Base-by-base conservation (phyloP, 2,888 invertebrate species). In the Macaria liturata region DNA sequence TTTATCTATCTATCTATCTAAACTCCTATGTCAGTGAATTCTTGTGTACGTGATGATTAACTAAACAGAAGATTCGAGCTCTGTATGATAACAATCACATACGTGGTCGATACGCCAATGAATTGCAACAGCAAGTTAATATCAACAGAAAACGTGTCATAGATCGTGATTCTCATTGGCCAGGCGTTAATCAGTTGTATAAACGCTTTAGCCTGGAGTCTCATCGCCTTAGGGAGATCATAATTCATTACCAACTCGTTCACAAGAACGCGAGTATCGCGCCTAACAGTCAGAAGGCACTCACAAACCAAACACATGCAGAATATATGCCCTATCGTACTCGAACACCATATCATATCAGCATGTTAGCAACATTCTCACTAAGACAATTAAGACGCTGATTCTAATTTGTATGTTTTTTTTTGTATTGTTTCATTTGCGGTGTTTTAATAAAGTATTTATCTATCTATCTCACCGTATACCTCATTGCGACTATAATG, bases 41-140 rank as follows among this genome's bases (percentile, higher is more conserved):
- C 20, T 20, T 20, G 20, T 20, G 20, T 20, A 20, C 20, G 20
- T 20, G 20, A 20, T 20, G 20, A 20, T 20, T 20, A 20, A 20
- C 20, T 20, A 20, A 20, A 81, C 32, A 76, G 44, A 59, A 84
- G 80, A 67, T 84, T 81, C 42, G 80, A 79, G 42, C 84, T 70
- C 71, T 89, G 88, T 61, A 87, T 78, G 31, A 86, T 78, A 9
- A 88, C 75, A 69, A 89, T 85, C 55, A 88, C 75, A 64, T 86
- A 88, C 0, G 88, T 86, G 0, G 88, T 84, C 9, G 84, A 78
- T 3, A 87, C 80, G 61, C 82, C 85, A 45, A 87, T 76, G 54
- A 86, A 88, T 53, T 86, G 86, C 8, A 88, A 66, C 69, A 86
- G 77, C 7, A 89, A 62, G 3, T 80, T 82, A 32, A 87, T 76